phyloP scores from a whole-genome alignment of 2,888 invertebrate species.

The Prosopocoilus inquinatus region DNA sequence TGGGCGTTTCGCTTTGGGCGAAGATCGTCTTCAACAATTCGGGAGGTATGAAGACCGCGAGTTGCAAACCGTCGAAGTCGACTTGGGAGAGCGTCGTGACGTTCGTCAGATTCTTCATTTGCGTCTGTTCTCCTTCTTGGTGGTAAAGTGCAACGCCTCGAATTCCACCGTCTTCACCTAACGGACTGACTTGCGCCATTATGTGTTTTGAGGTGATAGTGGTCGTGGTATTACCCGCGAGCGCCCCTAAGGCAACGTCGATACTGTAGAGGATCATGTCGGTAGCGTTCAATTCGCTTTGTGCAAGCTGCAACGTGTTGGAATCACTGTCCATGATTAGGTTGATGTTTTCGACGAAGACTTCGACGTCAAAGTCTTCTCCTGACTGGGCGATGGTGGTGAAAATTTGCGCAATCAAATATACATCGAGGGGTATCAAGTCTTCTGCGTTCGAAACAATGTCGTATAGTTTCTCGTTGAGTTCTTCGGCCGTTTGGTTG shows the following conservation, averaged over 20 bases:
- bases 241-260: neutral
- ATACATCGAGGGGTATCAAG: neutral
- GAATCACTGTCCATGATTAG: neutral
- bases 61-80: neutral
- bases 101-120: neutral
- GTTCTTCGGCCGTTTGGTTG: neutral
- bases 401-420: neutral
- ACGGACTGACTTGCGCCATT: constrained; percentile 8
- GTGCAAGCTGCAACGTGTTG: neutral
- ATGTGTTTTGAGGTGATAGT: constrained; percentile 1
- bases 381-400: neutral
- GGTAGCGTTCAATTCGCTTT: neutral
- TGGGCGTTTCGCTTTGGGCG: neutral
- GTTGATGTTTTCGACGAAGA: neutral
- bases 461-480: neutral
- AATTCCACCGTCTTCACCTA: neutral
- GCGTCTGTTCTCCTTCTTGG: neutral
- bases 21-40: neutral
- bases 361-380: neutral
- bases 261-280: neutral
- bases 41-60: neutral
- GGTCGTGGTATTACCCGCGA: neutral
- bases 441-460: neutral
- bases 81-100: neutral
- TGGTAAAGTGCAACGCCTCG: constrained; percentile 14